Evolutionary conservation across 2,888 invertebrate genomes (phyloP).

Genomic region (Himalopsyche anomala): DNA sequence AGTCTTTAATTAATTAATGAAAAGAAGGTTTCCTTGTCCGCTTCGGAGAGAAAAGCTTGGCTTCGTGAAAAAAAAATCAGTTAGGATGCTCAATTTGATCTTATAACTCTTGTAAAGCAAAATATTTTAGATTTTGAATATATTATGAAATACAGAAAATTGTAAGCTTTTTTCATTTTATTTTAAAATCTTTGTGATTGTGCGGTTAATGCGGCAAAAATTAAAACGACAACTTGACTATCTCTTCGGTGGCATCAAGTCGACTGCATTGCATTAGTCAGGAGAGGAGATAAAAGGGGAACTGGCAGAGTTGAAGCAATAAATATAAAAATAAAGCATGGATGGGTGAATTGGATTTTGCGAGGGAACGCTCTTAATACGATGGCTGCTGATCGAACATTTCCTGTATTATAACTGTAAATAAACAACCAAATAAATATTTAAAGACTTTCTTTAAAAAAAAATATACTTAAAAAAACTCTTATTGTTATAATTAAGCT

Average conservation of each 20-base stretch:
- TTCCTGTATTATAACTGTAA: background rate
- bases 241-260: background rate
- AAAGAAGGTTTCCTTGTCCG: too few species aligned
- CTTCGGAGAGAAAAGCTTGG: too few species aligned
- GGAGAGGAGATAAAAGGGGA: background rate
- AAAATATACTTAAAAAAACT: too few species aligned
- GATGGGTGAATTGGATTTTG: constrained; percentile 4
- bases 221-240: background rate
- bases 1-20: too few species aligned
- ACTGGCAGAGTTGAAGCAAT: background rate
- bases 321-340: constrained; percentile 27
- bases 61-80: too few species aligned
- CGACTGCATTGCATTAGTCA: constrained; percentile 11
- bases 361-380: background rate
- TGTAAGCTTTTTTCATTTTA: too few species aligned
- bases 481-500: too few species aligned
- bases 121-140: too few species aligned
- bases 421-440: background rate
- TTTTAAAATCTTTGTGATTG: background rate
- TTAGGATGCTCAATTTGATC: too few species aligned
- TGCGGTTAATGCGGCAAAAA: background rate
- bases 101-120: too few species aligned
- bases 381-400: constrained; percentile 10
- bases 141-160: too few species aligned
- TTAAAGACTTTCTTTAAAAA: background rate